These are phyloP conservation scores for Falco biarmicus DNA, from an alignment of 2,797 vertebrate genomes.

Conservation along the genomic window DNA sequence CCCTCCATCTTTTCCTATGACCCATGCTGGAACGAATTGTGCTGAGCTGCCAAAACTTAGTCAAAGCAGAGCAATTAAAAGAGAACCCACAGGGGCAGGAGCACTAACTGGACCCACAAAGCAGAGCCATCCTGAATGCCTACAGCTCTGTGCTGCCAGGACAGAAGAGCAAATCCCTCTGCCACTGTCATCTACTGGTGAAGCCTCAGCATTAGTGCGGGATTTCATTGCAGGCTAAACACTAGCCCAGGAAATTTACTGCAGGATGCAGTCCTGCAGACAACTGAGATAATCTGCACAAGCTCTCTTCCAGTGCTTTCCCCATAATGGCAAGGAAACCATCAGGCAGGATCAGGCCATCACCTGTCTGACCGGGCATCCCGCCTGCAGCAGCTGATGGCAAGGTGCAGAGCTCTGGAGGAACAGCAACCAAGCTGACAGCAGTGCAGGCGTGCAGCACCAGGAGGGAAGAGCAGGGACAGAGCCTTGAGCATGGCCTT, in stretches of 20 bases:
- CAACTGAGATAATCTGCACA: neutral
- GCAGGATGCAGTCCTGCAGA: neutral
- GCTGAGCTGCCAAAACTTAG: neutral
- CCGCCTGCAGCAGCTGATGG: neutral
- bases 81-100: neutral
- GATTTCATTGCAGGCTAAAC: neutral
- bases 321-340: neutral
- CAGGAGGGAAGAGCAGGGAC: neutral
- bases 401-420: accelerated
- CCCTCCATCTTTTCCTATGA: neutral
- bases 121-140: neutral
- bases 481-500: neutral
- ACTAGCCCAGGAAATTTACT: neutral
- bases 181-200: accelerated
- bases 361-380: neutral
- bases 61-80: neutral
- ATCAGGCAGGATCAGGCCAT: neutral
- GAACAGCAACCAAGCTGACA: accelerated
- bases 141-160: neutral
- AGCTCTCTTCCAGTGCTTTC: neutral
- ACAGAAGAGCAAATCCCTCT: neutral
- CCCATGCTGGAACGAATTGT: accelerated
- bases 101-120: neutral
- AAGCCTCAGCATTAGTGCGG: neutral
- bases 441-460: neutral